phyloP scores from a whole-genome alignment of 1,140 invertebrate species.

The Nymphalis io region DNA sequence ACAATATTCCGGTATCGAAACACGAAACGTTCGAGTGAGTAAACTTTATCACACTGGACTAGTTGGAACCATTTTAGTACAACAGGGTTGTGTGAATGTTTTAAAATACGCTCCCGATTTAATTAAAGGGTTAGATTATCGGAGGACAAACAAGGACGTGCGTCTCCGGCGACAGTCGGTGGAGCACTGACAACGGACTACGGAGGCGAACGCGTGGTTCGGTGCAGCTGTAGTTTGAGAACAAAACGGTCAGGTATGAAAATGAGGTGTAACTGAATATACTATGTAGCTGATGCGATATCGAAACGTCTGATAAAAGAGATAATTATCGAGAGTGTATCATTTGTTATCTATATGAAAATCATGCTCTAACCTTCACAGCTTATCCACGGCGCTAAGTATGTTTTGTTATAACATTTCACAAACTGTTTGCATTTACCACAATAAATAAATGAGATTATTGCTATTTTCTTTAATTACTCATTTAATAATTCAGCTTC shows the following conservation, averaged over 20 bases:
- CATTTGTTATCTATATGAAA: conserved; percentile 5
- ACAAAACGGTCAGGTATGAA: conserved; percentile 23
- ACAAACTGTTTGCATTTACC: neutral
- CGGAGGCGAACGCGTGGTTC: conserved; percentile 20
- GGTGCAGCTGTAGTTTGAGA: conserved; percentile 8
- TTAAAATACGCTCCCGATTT: conserved; percentile 63
- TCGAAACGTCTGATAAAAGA: conserved; percentile 11
- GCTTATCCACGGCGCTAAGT: neutral
- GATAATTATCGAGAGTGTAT: neutral
- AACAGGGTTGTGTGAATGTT: conserved; percentile 49
- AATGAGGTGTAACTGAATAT: conserved; percentile 8
- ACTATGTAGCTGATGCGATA: conserved; percentile 8
- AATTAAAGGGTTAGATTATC: conserved; percentile 48
- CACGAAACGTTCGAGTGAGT: conserved; percentile 41
- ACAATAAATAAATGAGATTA: neutral
- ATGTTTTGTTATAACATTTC: neutral
- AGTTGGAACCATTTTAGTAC: conserved; percentile 44
- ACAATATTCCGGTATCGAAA: conserved; percentile 48
- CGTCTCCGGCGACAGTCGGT: conserved; percentile 50
- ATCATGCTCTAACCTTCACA: conserved; percentile 6
- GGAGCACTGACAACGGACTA: conserved; percentile 49
- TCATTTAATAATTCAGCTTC: no score
- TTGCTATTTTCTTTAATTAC: no score
- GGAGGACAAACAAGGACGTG: conserved; percentile 59
- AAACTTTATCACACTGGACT: conserved; percentile 53